phyloP scores from a whole-genome alignment of 2,888 invertebrate species.

The Hirtodrosophila confusa region DNA sequence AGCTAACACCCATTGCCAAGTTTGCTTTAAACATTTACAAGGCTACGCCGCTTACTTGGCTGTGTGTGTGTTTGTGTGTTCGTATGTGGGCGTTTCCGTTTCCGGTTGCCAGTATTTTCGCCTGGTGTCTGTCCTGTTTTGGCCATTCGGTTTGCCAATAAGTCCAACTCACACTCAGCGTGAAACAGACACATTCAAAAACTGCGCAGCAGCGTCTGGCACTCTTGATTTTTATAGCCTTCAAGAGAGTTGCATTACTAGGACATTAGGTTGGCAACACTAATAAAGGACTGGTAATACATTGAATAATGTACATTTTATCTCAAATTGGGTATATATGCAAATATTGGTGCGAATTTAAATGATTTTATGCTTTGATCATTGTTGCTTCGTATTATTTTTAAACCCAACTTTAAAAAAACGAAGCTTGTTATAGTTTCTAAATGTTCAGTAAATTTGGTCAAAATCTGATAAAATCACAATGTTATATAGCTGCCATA shows the following conservation, averaged over 20 bases:
- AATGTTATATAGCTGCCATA: no score
- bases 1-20: constrained; percentile 17
- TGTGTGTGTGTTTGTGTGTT: constrained; percentile 2
- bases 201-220: neutral
- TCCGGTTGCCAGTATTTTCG: constrained; percentile 31
- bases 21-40: constrained; percentile 16
- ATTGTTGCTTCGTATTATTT: no score
- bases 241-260: neutral
- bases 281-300: no score
- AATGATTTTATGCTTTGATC: no score
- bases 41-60: neutral
- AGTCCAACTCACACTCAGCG: constrained; percentile 21
- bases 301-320: no score
- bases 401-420: no score
- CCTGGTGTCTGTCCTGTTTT: constrained; percentile 3
- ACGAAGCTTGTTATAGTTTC: no score
- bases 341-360: no score
- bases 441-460: no score
- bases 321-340: no score
- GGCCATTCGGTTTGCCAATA: constrained; percentile 25
- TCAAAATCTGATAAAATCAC: no score
- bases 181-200: neutral
- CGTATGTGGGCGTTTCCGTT: constrained; percentile 34
- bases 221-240: constrained; percentile 1
- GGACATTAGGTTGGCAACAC: neutral